Base-by-base conservation (phyloP, 2,888 invertebrate genomes). In the Ectemnius cavifrons region DNA sequence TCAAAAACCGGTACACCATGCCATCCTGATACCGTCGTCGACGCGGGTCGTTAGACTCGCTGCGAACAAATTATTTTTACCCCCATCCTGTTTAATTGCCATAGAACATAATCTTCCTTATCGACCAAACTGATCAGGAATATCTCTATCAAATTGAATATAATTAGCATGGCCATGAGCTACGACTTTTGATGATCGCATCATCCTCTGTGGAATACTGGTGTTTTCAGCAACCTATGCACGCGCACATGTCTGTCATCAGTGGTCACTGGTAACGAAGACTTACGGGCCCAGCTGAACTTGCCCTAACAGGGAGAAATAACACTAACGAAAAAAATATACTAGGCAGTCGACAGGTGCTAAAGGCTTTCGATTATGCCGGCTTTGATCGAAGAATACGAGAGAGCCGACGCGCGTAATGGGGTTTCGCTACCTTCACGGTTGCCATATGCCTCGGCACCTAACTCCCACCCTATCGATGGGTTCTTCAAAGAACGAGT, bases 301-400 rank as follows among this genome's bases (percentile, higher is more conserved):
- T 4, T 11, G 8, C 8, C 37, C 37, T 6, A 6, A 6, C 37
- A 11, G 11, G 37, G 64, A 61, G 72, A 63, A 57, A 49, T 62
- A n/a, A 46, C 4, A 37, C 46, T n/a, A n/a, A 45, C 57, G 18
- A 45, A 45, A 49, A 49, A 18, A 63, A 37, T 59, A 61, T 62
- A 58, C 23, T 66, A 65, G 71, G 56, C 76, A 81, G 75, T 76
- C 78, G 86, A 82, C 86, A 86, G 86, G 86, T 86, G 86, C 85
- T 85, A 84, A 85, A 82, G 84, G 81, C 84, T 85, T 85, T 83
- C 83, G 83, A 85, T 86, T 85, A 84, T 85, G 83, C 75, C 77
- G 78, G 82, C 82, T 82, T 81, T 82, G 85, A 86, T 83, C 83
- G 79, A 67, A 77, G 75, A n/a, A 63, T 65, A 67, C 60, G 66